Conservation (phyloP, 2,797 vertebrate species). For the Cyprinella venusta region DNA sequence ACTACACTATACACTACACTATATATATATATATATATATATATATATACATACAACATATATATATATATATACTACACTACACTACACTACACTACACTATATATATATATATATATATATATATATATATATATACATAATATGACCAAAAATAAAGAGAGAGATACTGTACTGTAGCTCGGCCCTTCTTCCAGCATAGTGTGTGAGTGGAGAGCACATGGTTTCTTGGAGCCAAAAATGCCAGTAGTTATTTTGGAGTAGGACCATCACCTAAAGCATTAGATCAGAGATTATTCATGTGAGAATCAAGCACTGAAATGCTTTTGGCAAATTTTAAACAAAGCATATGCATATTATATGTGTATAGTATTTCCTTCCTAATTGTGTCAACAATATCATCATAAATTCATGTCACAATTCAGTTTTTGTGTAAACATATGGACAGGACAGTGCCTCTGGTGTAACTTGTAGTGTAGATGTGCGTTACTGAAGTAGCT, state of each 20-base stretch:
- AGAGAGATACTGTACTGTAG: neutral
- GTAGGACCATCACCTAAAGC: slow-evolving; percentile 5
- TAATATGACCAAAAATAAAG: neutral
- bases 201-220: neutral
- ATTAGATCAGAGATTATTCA: slow-evolving; percentile 33
- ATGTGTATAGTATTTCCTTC: slow-evolving; percentile 10
- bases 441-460: neutral
- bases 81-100: no score
- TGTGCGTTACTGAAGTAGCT: slow-evolving; percentile 7
- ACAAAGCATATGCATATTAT: slow-evolving; percentile 5
- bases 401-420: slow-evolving; percentile 5
- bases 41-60: no score
- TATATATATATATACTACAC: no score
- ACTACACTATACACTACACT: no score
- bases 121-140: no score
- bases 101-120: no score
- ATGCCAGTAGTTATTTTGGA: slow-evolving; percentile 12
- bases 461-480: neutral
- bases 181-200: neutral
- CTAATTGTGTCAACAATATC: slow-evolving; percentile 13
- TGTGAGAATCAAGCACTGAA: slow-evolving; percentile 16
- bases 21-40: no score
- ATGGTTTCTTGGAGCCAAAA: neutral
- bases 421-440: slow-evolving; percentile 19
- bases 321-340: slow-evolving; percentile 30